Conservation (phyloP, 1,140 invertebrate genomes). For the Hormaphis cornu region DNA sequence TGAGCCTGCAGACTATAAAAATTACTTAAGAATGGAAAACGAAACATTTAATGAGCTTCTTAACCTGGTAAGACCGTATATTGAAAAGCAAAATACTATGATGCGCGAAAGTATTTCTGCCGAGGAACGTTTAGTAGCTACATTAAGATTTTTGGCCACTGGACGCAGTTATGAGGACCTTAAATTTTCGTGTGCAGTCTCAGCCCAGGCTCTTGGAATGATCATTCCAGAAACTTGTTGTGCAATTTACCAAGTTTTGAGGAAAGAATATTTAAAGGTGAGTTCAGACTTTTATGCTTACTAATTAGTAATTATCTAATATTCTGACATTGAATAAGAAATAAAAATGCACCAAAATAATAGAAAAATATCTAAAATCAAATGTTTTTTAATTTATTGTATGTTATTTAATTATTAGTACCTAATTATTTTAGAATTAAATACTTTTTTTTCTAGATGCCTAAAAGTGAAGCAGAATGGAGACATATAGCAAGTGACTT, state of each 20-base stretch:
- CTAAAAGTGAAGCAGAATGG: constrained; percentile 30
- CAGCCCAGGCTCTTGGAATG: constrained; percentile 34
- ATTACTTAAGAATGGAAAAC: constrained; percentile 35
- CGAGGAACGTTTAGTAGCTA: constrained; percentile 35
- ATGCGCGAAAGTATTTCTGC: constrained; percentile 35
- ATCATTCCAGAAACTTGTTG: constrained; percentile 37
- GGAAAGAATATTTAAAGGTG: not conserved
- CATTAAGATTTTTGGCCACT: constrained; percentile 37
- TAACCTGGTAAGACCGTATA: constrained; percentile 30
- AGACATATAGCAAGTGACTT: constrained; percentile 40
- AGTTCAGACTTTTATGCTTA: not conserved
- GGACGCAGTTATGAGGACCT: constrained; percentile 37
- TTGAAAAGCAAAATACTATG: constrained; percentile 35
- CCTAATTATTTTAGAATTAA: too few relatives aligned
- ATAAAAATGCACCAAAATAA: too few relatives aligned
- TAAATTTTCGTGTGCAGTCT: constrained; percentile 37
- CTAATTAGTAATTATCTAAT: too few relatives aligned
- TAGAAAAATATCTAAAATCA: too few relatives aligned
- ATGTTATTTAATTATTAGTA: too few relatives aligned
- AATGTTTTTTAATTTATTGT: too few relatives aligned
- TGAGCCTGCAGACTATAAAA: not conserved
- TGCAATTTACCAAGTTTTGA: constrained; percentile 34
- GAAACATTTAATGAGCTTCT: constrained; percentile 37
- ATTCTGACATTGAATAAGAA: too few relatives aligned
- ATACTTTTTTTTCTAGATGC: not conserved